Evolutionary conservation across 2,888 invertebrate species (phyloP), one percentile per base, ranked within the genome.

Genomic region (Clanis bilineata): DNA sequence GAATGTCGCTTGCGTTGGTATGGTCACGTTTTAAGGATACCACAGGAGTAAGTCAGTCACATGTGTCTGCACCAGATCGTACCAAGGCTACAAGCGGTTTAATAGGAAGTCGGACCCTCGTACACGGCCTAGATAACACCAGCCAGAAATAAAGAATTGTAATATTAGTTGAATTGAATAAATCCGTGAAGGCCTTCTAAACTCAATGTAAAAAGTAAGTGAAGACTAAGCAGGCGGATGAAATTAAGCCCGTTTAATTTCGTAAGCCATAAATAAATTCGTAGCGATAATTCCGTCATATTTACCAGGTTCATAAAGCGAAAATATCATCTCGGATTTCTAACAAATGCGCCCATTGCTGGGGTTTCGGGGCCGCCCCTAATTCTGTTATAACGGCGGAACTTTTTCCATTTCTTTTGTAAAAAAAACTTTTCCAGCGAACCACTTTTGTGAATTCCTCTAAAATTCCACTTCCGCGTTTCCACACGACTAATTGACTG

Each of bases 381-480:
- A 87, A 88, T 86, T 82, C 83, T 79, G 78, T 81, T 85, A 85
- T 88, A 88, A 88, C 85, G 86, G 87, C 83, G 69, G 74, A 89
- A 88, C 76, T 89, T 88, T 86, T 82, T 81, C 82, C 86, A 85
- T 88, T 87, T 79, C 80, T 83, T 84, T 81, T 77, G 45, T 23
- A 45, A 79, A 67, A 69, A 79, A 68, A 69, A 78, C 78, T 78
- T 80, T 82, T 74, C 38, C 15, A 58, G 72, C 72, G 68, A 74
- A 78, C 74, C 76, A 77, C 76, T 76, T 67, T 68, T 64, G 61
- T 61, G 60, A 60, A 58, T 58, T 51, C 39, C 38, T 12, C 25
- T 28, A 21, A 39, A 51, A 39, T 58, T 57, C 22, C 38, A 28
- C 45, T 56, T 59, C 38, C 59, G 18, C 45, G 59, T 55, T 38